Percentiles rank a stretch among this genome's conserved stretches.
These are phyloP conservation scores for Odontesthes bonariensis DNA, from an alignment of 2,113 vertebrate genomes.

Conservation along the genomic window DNA sequence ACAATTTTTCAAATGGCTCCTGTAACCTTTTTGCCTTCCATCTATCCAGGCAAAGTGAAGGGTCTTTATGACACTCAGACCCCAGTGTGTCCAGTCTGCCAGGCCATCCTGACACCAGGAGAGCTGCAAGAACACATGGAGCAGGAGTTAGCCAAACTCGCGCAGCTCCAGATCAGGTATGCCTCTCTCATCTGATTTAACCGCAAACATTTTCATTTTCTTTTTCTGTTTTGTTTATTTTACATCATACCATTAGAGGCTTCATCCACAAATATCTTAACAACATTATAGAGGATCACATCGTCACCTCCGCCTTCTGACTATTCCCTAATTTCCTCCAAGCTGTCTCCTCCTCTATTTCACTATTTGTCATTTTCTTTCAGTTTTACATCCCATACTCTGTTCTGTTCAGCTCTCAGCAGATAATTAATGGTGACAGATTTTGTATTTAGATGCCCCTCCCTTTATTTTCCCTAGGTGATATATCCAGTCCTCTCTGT, in stretches of 20 bases:
- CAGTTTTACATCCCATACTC: conserved; percentile 16
- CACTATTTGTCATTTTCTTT: conserved; percentile 27
- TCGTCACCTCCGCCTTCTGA: neutral
- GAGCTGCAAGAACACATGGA: conserved; percentile 97
- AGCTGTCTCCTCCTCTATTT: conserved; percentile 3
- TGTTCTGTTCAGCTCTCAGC: conserved; percentile 29
- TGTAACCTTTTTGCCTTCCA: neutral
- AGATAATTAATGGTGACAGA: conserved; percentile 58
- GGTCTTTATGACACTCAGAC: conserved; percentile 90
- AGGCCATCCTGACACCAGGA: conserved; percentile 88
- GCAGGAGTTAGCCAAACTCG: conserved; percentile 91
- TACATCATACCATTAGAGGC: neutral
- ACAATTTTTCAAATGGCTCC: neutral
- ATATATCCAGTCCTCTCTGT: conserved; percentile 50
- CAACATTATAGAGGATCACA: neutral
- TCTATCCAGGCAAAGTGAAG: conserved; percentile 72
- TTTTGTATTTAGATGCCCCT: conserved; percentile 19
- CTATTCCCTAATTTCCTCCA: conserved; percentile 2
- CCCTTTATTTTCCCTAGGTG: conserved; percentile 34
- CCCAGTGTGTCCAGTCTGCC: conserved; percentile 94
- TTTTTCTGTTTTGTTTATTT: neutral
- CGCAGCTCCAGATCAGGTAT: conserved; percentile 93
- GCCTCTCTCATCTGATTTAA: neutral
- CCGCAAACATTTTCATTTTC: neutral
- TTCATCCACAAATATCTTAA: neutral